Evolutionary conservation across 2,113 vertebrate genomes (phyloP).

Genomic region (Sapajus apella): DNA sequence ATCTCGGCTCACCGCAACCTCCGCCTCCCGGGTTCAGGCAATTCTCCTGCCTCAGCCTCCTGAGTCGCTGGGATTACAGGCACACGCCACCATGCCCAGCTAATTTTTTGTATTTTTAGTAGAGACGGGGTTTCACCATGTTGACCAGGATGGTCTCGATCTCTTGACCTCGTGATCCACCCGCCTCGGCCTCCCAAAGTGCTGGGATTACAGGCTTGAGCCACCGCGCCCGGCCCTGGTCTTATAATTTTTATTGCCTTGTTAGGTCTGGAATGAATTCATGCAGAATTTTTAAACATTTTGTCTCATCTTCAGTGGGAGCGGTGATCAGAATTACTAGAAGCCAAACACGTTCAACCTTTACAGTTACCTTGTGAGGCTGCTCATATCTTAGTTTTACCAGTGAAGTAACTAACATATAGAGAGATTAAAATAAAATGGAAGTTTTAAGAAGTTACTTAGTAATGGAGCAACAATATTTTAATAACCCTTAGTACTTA

Average conservation of each 20-base stretch:
- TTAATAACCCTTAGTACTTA: not conserved
- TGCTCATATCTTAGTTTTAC: not conserved
- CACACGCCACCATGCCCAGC: too few relatives aligned
- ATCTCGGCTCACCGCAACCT: too few relatives aligned
- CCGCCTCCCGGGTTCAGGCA: too few relatives aligned
- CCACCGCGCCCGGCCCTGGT: too few relatives aligned
- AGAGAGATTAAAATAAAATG: not conserved
- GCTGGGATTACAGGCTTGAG: too few relatives aligned
- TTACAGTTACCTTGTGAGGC: not conserved
- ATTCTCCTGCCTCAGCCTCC: too few relatives aligned
- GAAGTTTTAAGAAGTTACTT: not conserved
- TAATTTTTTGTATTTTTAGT: too few relatives aligned
- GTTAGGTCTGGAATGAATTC: not conserved
- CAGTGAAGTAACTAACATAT: not conserved
- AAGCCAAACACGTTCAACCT: not conserved
- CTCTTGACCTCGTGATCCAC: too few relatives aligned
- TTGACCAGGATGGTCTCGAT: too few relatives aligned
- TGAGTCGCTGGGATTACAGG: too few relatives aligned
- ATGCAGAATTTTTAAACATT: not conserved
- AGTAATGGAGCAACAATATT: not conserved
- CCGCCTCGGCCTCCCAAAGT: too few relatives aligned
- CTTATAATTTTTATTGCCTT: not conserved
- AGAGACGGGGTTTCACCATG: too few relatives aligned
- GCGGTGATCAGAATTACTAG: not conserved
- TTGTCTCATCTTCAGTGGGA: not conserved